Percentiles rank a stretch among this genome's conserved stretches.
phyloP scores from a whole-genome alignment of 2,888 invertebrate genomes.

The Piscicola geometra region DNA sequence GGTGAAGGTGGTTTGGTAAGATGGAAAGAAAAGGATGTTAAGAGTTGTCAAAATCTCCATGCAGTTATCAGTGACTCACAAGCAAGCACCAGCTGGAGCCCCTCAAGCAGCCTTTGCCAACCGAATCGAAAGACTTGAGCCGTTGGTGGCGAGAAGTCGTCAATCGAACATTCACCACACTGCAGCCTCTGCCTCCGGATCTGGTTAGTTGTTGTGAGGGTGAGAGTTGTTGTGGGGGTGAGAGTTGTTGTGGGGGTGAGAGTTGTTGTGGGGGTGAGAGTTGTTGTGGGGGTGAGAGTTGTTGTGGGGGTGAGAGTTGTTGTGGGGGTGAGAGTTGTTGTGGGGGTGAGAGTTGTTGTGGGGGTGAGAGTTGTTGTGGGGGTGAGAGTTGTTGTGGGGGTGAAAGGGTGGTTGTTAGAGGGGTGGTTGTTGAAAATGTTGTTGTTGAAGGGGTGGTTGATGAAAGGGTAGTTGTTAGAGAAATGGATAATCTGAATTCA shows the following conservation, averaged over 20 bases:
- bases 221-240: neutral
- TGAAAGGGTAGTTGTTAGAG: no score
- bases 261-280: constrained; percentile 83
- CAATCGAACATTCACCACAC: neutral
- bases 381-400: no score
- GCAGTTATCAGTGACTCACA: constrained; percentile 8
- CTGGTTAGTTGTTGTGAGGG: neutral
- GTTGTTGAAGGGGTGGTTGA: no score
- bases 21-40: neutral
- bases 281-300: no score
- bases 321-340: no score
- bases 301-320: no score
- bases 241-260: constrained; percentile 69
- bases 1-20: neutral
- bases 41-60: no score
- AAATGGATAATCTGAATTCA: no score
- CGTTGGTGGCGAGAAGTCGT: neutral
- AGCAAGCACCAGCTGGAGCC: neutral
- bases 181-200: neutral
- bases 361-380: no score
- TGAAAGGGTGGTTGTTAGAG: no score
- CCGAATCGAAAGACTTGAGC: neutral
- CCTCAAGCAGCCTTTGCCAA: neutral
- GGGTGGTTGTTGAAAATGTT: no score
- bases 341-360: no score